A percentile compares a stretch with the other conserved stretches of the same genome.
Conservation (phyloP, 2,797 vertebrate species). For the Eleutherodactylus coqui region DNA sequence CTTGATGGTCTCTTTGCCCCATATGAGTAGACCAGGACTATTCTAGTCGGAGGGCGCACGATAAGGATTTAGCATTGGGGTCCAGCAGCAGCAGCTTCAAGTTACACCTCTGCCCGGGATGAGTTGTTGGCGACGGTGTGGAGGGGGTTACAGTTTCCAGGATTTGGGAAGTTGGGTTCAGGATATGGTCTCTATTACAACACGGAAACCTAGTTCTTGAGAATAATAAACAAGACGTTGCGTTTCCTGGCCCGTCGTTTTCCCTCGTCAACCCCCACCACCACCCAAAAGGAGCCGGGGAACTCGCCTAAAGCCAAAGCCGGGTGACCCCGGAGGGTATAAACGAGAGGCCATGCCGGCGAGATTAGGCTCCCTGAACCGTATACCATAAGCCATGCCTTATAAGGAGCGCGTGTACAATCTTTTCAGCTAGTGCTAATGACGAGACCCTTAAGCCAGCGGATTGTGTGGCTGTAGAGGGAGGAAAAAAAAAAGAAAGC, state of each 20-base stretch:
- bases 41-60: no score
- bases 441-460: constrained; percentile 32
- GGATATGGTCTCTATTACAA: constrained; percentile 7
- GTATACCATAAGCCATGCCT: constrained; percentile 63
- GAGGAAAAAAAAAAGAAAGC: background rate
- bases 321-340: background rate
- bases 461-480: constrained; percentile 3
- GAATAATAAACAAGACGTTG: constrained; percentile 42
- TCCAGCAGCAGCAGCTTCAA: no score
- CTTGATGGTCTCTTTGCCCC: no score
- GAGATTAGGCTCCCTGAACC: constrained; percentile 33
- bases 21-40: no score
- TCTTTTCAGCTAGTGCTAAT: constrained; percentile 40
- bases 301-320: background rate
- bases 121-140: background rate
- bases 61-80: no score
- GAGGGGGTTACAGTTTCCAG: constrained; percentile 1
- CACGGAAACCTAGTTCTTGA: constrained; percentile 16
- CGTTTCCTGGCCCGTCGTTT: constrained; percentile 24
- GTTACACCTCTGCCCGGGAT: no score
- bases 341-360: constrained; percentile 10
- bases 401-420: constrained; percentile 57
- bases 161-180: background rate
- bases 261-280: background rate
- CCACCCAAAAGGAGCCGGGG: background rate